These are phyloP conservation scores for Pinctada fucata DNA, from an alignment of 2,888 invertebrate species.

Conservation along the genomic window DNA sequence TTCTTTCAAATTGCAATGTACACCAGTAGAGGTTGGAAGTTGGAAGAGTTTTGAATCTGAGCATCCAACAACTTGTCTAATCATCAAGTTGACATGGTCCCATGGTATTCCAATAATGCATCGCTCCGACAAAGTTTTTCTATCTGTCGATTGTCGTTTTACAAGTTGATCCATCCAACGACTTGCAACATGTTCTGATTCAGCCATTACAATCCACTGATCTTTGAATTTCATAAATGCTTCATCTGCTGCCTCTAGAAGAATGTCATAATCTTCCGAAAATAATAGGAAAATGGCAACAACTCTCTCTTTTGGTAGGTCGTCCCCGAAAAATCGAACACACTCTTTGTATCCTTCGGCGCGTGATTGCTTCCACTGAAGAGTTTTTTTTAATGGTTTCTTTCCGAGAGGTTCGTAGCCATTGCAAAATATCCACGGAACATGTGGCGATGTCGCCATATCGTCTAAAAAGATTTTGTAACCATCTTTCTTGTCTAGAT, in stretches of 20 bases:
- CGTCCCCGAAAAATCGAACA: constrained; percentile 46
- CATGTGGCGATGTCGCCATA: constrained; percentile 41
- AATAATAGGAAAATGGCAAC: constrained; percentile 58
- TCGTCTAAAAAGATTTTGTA: constrained; percentile 43
- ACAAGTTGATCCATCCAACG: constrained; percentile 48
- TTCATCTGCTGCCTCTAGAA: constrained; percentile 59
- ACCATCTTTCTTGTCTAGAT: constrained; percentile 22
- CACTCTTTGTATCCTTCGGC: constrained; percentile 58
- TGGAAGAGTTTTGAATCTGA: constrained; percentile 26
- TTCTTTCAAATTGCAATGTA: constrained; percentile 47
- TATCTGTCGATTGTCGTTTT: constrained; percentile 43
- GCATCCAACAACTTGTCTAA: constrained; percentile 32
- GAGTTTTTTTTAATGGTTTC: constrained; percentile 32
- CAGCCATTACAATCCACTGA: constrained; percentile 59
- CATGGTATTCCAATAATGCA: constrained; percentile 61
- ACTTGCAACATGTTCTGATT: constrained; percentile 47
- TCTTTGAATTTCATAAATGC: constrained; percentile 51
- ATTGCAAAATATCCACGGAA: constrained; percentile 61
- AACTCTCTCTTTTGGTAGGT: constrained; percentile 55
- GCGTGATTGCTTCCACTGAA: constrained; percentile 55
- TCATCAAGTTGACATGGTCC: constrained; percentile 51
- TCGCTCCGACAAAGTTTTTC: constrained; percentile 41
- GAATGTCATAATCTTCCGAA: constrained; percentile 52
- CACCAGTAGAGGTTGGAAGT: constrained; percentile 54
- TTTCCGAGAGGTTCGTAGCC: constrained; percentile 50